Percentiles rank a stretch among this genome's conserved stretches.
These are phyloP conservation scores for Trisateles emortualis DNA, from an alignment of 2,888 invertebrate genomes.

Conservation along the genomic window DNA sequence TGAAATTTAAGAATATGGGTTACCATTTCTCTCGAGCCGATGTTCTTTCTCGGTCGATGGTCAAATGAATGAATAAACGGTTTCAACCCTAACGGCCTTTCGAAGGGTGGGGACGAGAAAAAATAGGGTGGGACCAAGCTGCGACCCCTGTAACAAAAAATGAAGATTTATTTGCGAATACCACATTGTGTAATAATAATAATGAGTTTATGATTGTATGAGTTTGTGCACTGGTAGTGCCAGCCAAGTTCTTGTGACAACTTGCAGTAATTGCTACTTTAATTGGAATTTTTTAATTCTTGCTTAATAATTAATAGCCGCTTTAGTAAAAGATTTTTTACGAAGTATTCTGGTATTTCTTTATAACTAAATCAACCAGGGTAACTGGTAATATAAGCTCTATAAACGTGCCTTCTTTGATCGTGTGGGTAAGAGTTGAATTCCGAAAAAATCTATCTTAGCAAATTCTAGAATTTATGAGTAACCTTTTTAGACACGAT, in stretches of 20 bases:
- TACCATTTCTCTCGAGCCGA: conserved; percentile 44
- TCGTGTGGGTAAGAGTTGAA: no score
- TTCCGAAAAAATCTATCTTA: no score
- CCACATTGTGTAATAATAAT: conserved; percentile 66
- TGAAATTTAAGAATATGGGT: conserved; percentile 47
- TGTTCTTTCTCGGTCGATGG: conserved; percentile 51
- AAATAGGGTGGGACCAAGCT: conserved; percentile 59
- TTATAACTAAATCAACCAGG: no score
- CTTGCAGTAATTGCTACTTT: neutral
- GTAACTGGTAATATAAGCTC: no score
- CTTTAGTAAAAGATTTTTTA: no score
- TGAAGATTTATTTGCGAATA: conserved; percentile 78
- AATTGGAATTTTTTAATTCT: neutral
- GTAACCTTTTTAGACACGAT: neutral
- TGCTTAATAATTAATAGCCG: no score
- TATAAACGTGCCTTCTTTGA: no score
- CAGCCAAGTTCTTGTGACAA: conserved; percentile 15
- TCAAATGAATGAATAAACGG: conserved; percentile 60
- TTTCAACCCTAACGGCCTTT: conserved; percentile 37
- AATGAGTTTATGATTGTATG: conserved; percentile 60
- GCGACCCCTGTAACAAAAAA: conserved; percentile 77
- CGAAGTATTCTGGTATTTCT: no score
- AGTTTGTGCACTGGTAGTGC: conserved; percentile 41
- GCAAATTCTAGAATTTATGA: no score
- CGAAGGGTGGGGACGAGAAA: conserved; percentile 67